Evolutionary conservation across 2,113 vertebrate genomes (phyloP).

Genomic region (Oreochromis spilurus): DNA sequence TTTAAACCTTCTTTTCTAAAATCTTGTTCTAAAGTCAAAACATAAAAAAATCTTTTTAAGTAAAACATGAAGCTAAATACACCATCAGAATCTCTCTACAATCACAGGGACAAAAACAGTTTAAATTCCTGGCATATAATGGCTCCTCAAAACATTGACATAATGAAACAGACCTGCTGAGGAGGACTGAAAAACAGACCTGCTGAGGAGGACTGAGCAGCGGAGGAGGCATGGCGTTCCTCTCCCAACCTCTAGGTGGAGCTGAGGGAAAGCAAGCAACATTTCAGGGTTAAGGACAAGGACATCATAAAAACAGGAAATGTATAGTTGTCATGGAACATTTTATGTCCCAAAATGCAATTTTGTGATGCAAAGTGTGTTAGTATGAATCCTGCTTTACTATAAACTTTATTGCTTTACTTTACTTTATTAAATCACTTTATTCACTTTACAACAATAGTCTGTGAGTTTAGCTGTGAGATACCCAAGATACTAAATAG

Average conservation of each 20-base stretch:
- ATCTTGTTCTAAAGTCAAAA: not conserved
- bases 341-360: not conserved
- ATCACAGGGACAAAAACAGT: not conserved
- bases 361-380: not conserved
- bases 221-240: conserved; percentile 61
- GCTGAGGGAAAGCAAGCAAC: conserved; percentile 26
- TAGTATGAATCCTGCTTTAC: not conserved
- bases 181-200: conserved; percentile 66
- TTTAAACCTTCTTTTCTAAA: not conserved
- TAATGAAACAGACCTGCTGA: conserved; percentile 57
- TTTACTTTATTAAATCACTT: not conserved
- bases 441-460: not conserved
- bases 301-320: not conserved
- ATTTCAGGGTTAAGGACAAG: not conserved
- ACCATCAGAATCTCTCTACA: not conserved
- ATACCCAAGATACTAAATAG: not conserved
- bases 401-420: not conserved
- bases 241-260: conserved; percentile 74
- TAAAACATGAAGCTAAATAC: not conserved
- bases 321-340: too few species aligned
- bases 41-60: not conserved
- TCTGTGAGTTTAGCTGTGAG: not conserved
- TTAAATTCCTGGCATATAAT: not conserved
- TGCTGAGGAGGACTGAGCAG: conserved; percentile 69
- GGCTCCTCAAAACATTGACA: not conserved